Conservation (phyloP, 2,797 vertebrate species). For the Microctenopoma stevenorrisi region DNA sequence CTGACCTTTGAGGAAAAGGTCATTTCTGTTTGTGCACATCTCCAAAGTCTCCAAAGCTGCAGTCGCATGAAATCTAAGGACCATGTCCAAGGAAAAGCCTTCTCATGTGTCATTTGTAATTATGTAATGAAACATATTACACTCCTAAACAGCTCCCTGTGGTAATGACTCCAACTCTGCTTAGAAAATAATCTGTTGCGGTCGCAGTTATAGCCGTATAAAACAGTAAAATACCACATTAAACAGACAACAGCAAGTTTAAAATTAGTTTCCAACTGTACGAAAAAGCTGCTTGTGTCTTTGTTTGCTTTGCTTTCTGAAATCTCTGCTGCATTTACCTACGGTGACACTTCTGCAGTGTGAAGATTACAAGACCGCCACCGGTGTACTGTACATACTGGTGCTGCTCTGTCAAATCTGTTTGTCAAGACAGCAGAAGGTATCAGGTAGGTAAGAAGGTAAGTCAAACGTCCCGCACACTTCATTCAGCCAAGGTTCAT, state of each 20-base stretch:
- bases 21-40: conserved; percentile 43
- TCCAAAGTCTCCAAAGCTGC: conserved; percentile 34
- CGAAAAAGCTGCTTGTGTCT: background rate
- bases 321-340: background rate
- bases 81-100: background rate
- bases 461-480: conserved; percentile 29
- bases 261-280: background rate
- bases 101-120: background rate
- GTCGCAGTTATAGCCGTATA: no score
- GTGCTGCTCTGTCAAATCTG: conserved; percentile 28
- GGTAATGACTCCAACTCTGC: no score
- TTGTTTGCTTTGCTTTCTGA: background rate
- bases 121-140: no score
- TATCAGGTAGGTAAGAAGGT: no score
- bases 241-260: background rate
- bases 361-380: conserved; percentile 21
- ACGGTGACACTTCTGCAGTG: conserved; percentile 16
- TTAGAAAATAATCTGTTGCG: no score
- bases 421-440: conserved; percentile 40
- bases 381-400: conserved; percentile 2
- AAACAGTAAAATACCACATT: no score
- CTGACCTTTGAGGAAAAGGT: conserved; percentile 68
- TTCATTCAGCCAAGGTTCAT: conserved; percentile 32
- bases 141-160: no score
- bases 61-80: conserved; percentile 31